Percentiles rank a stretch among this genome's conserved stretches.
These are phyloP conservation scores for Axea sp. DNA, from an alignment of 2,888 invertebrate species.

Conservation along the genomic window DNA sequence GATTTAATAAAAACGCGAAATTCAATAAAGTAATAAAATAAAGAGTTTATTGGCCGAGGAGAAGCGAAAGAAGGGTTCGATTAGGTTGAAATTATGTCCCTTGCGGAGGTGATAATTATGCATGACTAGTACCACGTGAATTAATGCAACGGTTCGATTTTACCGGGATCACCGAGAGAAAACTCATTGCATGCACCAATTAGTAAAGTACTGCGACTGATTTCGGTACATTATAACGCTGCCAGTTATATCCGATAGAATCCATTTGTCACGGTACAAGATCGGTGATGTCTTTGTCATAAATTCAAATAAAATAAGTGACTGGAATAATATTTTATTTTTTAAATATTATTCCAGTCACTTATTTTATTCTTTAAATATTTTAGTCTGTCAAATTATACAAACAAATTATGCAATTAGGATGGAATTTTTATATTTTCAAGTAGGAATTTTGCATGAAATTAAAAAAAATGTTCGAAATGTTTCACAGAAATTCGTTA, in stretches of 20 bases:
- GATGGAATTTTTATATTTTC: no score
- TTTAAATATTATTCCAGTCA: no score
- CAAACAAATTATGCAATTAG: no score
- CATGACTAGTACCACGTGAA: conserved; percentile 8
- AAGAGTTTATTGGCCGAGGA: conserved; percentile 25
- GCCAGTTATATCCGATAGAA: conserved; percentile 35
- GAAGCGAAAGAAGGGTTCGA: conserved; percentile 14
- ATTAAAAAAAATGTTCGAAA: no score
- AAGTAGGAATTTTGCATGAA: no score
- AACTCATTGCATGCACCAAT: conserved; percentile 41
- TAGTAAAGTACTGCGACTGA: conserved; percentile 36
- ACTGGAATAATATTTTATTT: no score
- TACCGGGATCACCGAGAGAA: conserved; percentile 19
- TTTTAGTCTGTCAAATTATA: no score
- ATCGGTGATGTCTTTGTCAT: conserved; percentile 26
- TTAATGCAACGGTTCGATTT: conserved; percentile 27
- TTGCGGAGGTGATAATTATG: conserved; percentile 29
- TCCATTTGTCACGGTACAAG: conserved; percentile 42
- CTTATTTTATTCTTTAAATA: no score
- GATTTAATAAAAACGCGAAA: conserved; percentile 25
- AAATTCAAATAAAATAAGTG: no score
- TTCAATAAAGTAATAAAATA: conserved; percentile 30
- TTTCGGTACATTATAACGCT: conserved; percentile 39
- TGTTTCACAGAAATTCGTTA: no score
- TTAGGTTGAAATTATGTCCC: conserved; percentile 20